phyloP scores from a whole-genome alignment of 2,113 vertebrate species.

The Callocephalon fimbriatum region DNA sequence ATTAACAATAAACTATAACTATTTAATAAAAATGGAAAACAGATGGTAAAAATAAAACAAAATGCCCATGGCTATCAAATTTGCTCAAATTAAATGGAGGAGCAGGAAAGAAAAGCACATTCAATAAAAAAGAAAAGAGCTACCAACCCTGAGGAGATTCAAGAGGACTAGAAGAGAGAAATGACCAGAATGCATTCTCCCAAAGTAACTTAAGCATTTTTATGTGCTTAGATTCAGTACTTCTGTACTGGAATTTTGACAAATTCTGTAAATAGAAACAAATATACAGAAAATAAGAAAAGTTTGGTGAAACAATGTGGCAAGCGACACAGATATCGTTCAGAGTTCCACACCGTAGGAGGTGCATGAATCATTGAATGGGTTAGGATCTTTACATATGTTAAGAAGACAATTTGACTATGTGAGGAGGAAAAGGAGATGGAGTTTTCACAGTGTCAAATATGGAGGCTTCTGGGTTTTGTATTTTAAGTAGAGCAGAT shows the following conservation, averaged over 20 bases:
- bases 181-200: not conserved
- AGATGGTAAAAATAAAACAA: slow-evolving; percentile 56
- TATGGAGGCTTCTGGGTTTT: slow-evolving; percentile 1
- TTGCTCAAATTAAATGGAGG: slow-evolving; percentile 1
- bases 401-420: slow-evolving; percentile 31
- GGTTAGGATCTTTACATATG: slow-evolving; percentile 19
- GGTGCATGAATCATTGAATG: not conserved
- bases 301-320: not conserved
- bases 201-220: slow-evolving; percentile 14
- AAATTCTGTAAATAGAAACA: slow-evolving; percentile 50
- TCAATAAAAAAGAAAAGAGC: not conserved
- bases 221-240: not conserved
- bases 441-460: slow-evolving; percentile 1
- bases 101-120: not conserved
- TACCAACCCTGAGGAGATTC: not conserved
- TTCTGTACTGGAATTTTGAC: not conserved
- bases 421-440: not conserved
- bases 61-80: slow-evolving; percentile 36
- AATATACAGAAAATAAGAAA: slow-evolving; percentile 48
- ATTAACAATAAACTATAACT: slow-evolving; percentile 66
- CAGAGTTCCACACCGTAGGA: not conserved
- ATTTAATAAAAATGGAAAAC: slow-evolving; percentile 66
- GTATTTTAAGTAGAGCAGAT: not conserved
- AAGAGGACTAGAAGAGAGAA: not conserved
- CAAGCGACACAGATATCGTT: slow-evolving; percentile 18